These are phyloP conservation scores for Morpho deidamia DNA, from an alignment of 2,888 invertebrate genomes.

Conservation along the genomic window DNA sequence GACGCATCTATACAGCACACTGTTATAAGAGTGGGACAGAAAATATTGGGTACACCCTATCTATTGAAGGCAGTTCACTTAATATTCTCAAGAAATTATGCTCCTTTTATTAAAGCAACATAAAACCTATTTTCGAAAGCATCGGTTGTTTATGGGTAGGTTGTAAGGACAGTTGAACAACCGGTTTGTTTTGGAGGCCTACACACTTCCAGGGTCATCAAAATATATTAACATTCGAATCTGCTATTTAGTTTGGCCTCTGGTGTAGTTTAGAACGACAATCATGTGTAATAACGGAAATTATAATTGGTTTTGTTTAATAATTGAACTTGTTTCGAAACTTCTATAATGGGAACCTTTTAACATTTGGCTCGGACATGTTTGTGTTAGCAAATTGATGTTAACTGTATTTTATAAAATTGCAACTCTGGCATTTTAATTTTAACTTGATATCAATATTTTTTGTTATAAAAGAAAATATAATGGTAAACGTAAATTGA, in stretches of 20 bases:
- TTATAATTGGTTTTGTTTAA: background rate
- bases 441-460: too few species aligned
- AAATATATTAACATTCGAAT: constrained; percentile 9
- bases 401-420: too few species aligned
- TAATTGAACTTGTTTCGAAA: background rate
- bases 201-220: constrained; percentile 50
- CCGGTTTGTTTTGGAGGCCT: constrained; percentile 59
- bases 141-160: constrained; percentile 26
- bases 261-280: background rate
- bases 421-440: too few species aligned
- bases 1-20: constrained; percentile 30
- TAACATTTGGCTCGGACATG: too few species aligned
- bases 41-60: constrained; percentile 9
- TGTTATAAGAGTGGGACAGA: constrained; percentile 10
- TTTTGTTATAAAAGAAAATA: too few species aligned
- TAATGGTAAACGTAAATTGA: too few species aligned
- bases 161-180: constrained; percentile 42
- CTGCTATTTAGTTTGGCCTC: background rate
- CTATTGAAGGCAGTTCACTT: background rate
- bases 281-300: background rate
- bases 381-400: too few species aligned
- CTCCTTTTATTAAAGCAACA: background rate
- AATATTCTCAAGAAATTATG: background rate
- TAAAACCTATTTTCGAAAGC: constrained; percentile 11
- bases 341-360: too few species aligned